Evolutionary conservation across 2,888 invertebrate species (phyloP), one percentile per base, ranked within the genome.

Genomic region (Orthonevra nobilis): DNA sequence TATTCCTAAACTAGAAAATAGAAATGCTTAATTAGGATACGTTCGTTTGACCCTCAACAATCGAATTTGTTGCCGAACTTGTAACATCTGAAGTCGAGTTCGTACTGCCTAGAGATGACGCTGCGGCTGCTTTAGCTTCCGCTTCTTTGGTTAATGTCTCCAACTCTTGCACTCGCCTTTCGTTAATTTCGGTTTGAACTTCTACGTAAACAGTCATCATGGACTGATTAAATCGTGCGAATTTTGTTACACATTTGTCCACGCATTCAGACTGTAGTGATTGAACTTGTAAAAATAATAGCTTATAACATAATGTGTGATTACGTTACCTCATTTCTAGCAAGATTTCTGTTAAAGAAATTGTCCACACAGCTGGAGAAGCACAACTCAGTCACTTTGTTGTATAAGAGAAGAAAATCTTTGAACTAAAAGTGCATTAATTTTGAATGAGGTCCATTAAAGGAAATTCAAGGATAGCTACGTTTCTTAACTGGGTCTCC

Each of bases 191-290:
- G 2, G 87, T 85, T 82, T 89, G 89, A 17, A 87, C 87, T 66
- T 89, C 88, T 17, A 89, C 88, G 58, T 89, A 89, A 6, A 86
- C 85, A 38, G 83, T 85, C 88, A 89, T 88, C 84, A 89, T 87
- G 50, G 83, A 85, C 60, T 88, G 87, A 83, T 89, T 89, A 48
- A 89, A 88, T 17, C 84, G 85, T 5, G 89, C 87, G 81, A 89
- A 89, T 82, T 89, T 89, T 2, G 85, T 85, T 0, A 88, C 87
- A 72, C 89, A 89, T 32, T 85, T 83, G 60, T 87, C 86, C 14
- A 89, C 85, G 72, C 89, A 89, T 7, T 63, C 66, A 15, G 63
- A 73, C 89, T 89, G 32, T 26, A 19, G 23, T 3, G 23, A 17
- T 56, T n/a, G 6, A 23, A 23, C 5, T 20, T 10, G 1, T 0